Conservation (phyloP, 2,888 invertebrate genomes). For the Tipula vernalis region DNA sequence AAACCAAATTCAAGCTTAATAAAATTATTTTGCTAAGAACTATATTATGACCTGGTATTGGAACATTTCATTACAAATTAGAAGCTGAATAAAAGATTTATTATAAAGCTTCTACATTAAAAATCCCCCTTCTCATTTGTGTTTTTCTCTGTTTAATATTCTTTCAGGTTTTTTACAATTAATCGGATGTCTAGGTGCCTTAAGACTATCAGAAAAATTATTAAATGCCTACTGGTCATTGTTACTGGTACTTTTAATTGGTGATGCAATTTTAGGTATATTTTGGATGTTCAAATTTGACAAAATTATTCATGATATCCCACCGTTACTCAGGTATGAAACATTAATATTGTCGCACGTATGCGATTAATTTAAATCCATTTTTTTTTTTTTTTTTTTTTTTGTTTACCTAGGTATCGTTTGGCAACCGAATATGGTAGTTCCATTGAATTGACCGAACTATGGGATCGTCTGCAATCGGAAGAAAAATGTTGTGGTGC, state of each 20-base stretch:
- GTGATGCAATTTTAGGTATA: constrained; percentile 71
- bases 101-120: too few relatives aligned
- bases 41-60: too few relatives aligned
- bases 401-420: constrained; percentile 23
- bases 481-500: constrained; percentile 72
- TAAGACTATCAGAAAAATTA: constrained; percentile 65
- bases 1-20: too few relatives aligned
- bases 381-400: too few relatives aligned
- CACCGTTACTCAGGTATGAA: constrained; percentile 47
- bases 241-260: constrained; percentile 62
- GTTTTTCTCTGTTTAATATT: background rate
- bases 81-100: too few relatives aligned
- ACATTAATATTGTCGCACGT: background rate
- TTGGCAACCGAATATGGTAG: constrained; percentile 57
- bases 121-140: too few relatives aligned
- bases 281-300: constrained; percentile 76
- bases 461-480: constrained; percentile 65
- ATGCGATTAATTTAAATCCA: background rate
- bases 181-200: constrained; percentile 69
- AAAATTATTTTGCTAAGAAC: too few relatives aligned
- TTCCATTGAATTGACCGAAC: constrained; percentile 56
- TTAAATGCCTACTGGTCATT: constrained; percentile 76
- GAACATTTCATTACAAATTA: too few relatives aligned
- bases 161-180: constrained; percentile 47
- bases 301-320: constrained; percentile 58